Evolutionary conservation across 2,797 vertebrate genomes (phyloP).

Genomic region (Synaphobranchus kaupii): DNA sequence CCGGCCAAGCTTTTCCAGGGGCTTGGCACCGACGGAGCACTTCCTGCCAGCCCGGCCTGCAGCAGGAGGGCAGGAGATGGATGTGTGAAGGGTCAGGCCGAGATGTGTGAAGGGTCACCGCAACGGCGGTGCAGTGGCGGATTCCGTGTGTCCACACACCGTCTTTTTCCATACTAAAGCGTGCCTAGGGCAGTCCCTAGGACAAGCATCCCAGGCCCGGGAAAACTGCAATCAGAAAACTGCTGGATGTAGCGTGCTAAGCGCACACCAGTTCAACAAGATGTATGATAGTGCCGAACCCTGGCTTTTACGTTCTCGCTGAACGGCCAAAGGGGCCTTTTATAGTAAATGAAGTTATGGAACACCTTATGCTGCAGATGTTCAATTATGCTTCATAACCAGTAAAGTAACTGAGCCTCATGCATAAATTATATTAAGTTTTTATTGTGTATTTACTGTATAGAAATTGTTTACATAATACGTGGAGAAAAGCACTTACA

Average conservation of each 20-base stretch:
- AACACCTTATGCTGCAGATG: neutral
- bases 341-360: neutral
- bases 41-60: slow-evolving; percentile 4
- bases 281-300: neutral
- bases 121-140: neutral
- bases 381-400: neutral
- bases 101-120: neutral
- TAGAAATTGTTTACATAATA: neutral
- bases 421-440: neutral
- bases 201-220: neutral
- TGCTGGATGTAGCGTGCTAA: neutral
- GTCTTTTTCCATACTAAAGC: neutral
- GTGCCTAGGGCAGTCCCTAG: neutral
- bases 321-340: neutral
- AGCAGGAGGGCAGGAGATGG: neutral
- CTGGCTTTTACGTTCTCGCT: neutral
- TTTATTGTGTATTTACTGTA: neutral
- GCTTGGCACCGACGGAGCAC: slow-evolving; percentile 1
- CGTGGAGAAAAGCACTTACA: neutral
- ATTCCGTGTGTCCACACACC: neutral
- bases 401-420: neutral
- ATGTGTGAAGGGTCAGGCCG: neutral
- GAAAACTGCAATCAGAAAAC: neutral
- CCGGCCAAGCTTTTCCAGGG: slow-evolving; percentile 13
- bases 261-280: neutral